These are phyloP conservation scores for Lysiphlebus fabarum DNA, from an alignment of 1,140 invertebrate genomes.

Conservation along the genomic window DNA sequence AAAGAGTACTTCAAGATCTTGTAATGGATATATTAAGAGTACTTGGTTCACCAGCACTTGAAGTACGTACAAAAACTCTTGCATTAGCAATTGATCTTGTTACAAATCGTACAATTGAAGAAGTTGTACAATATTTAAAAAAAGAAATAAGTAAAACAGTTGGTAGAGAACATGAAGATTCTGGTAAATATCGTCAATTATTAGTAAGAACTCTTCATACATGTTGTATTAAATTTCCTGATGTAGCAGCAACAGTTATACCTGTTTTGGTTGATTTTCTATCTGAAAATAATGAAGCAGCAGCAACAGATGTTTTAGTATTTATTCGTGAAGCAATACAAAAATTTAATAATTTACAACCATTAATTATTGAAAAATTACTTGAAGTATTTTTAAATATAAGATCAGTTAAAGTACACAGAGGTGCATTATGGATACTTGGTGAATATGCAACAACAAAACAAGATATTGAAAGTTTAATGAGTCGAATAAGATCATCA, in stretches of 20 bases:
- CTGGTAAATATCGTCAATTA: conserved; percentile 92
- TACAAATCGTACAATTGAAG: conserved; percentile 89
- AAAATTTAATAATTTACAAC: conserved; percentile 78
- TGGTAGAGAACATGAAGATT: conserved; percentile 91
- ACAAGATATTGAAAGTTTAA: conserved; percentile 76
- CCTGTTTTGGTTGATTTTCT: conserved; percentile 94
- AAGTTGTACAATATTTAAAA: conserved; percentile 91
- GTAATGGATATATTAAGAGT: conserved; percentile 98
- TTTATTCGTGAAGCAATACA: conserved; percentile 95
- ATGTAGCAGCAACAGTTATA: conserved; percentile 90
- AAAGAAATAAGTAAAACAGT: conserved; percentile 93
- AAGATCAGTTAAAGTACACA: conserved; percentile 81
- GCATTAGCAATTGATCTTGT: conserved; percentile 87
- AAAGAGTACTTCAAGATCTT: conserved; percentile 91
- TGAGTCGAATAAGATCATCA: conserved; percentile 71
- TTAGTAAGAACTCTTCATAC: conserved; percentile 92
- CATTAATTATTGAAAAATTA: conserved; percentile 67
- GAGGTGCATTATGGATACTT: conserved; percentile 95
- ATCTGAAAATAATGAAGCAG: conserved; percentile 91
- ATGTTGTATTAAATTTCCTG: conserved; percentile 96
- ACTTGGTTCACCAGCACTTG: conserved; percentile 84
- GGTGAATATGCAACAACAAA: conserved; percentile 87
- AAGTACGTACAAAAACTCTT: conserved; percentile 89
- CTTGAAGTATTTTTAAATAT: conserved; percentile 75
- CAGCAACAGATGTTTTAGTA: conserved; percentile 89